phyloP scores from a whole-genome alignment of 2,888 invertebrate genomes.

The Dynastes hyllus region DNA sequence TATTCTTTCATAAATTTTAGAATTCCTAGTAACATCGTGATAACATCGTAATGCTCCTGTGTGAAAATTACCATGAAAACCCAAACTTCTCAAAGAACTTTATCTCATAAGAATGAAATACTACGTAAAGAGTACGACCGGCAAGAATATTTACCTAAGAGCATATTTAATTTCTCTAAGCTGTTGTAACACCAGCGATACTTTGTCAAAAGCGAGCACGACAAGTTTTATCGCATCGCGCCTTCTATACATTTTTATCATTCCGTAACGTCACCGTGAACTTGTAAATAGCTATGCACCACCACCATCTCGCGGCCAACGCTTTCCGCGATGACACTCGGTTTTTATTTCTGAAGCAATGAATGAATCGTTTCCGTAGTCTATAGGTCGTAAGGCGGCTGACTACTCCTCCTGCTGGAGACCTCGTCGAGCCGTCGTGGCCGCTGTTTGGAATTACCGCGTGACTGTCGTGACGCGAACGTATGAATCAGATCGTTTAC shows the following conservation, averaged over 20 bases:
- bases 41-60: too few species aligned
- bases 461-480: slow-evolving; percentile 44
- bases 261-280: slow-evolving; percentile 15
- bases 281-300: slow-evolving; percentile 28
- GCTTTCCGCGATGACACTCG: slow-evolving; percentile 20
- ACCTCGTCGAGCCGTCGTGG: neutral
- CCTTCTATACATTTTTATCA: neutral
- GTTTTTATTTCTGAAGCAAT: slow-evolving; percentile 33
- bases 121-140: too few species aligned
- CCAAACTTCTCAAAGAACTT: too few species aligned
- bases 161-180: too few species aligned
- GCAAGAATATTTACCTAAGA: too few species aligned
- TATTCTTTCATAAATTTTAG: too few species aligned
- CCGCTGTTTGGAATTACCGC: slow-evolving; percentile 23
- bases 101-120: too few species aligned
- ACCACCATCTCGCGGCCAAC: slow-evolving; percentile 11
- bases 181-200: too few species aligned
- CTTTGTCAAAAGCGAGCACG: too few species aligned
- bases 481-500: slow-evolving; percentile 43
- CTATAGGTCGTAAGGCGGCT: neutral
- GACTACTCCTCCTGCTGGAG: neutral
- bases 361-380: slow-evolving; percentile 33
- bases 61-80: too few species aligned
- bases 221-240: too few species aligned
- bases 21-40: too few species aligned